These are phyloP conservation scores for Nomia melanderi DNA, from an alignment of 1,140 invertebrate species.

Conservation along the genomic window DNA sequence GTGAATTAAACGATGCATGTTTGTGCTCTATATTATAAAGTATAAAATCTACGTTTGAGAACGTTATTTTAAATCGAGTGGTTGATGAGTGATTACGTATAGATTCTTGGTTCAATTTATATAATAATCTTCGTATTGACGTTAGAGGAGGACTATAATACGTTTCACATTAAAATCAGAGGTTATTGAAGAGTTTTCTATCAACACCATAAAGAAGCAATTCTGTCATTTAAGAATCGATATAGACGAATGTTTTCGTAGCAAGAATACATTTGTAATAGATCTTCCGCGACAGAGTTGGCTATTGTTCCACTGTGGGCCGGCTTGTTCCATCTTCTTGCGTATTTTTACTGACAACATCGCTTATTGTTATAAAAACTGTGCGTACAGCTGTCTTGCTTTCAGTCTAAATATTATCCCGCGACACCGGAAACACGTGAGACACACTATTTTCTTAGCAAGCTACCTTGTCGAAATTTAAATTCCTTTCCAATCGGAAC, in stretches of 20 bases:
- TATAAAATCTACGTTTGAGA: no score
- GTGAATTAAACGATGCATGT: no score
- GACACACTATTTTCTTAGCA: conserved; percentile 22
- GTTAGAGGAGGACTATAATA: no score
- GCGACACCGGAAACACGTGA: neutral
- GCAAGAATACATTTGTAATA: conserved; percentile 6
- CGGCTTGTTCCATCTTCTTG: neutral
- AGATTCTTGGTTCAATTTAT: no score
- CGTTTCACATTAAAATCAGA: no score
- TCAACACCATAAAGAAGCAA: no score
- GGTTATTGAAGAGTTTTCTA: no score
- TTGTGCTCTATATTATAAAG: no score
- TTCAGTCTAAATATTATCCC: conserved; percentile 22
- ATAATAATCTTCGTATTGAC: no score
- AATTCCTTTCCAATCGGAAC: conserved; percentile 16
- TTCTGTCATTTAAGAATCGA: no score
- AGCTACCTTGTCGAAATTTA: neutral
- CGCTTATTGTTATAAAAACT: conserved; percentile 32
- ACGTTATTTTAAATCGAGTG: no score
- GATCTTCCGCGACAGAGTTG: neutral
- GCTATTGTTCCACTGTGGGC: conserved; percentile 10
- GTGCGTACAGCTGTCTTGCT: conserved; percentile 11
- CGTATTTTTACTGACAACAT: conserved; percentile 41
- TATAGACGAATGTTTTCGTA: neutral
- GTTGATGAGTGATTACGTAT: no score